A percentile compares a stretch with the other conserved stretches of the same genome.
Conservation (phyloP, 2,113 vertebrate genomes). For the Theristicus caerulescens region DNA sequence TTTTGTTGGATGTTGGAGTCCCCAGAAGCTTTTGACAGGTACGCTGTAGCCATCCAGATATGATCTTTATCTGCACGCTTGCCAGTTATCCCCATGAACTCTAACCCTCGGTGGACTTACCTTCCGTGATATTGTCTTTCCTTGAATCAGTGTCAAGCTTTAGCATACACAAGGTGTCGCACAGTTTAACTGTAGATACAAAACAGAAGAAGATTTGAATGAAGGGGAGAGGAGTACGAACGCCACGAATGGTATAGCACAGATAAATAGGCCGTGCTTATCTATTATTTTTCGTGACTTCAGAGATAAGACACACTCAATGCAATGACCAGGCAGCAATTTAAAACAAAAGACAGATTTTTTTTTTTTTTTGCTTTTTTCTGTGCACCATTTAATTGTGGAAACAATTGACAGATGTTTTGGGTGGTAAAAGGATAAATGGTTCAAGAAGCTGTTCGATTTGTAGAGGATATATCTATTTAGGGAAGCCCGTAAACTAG, state of each 20-base stretch:
- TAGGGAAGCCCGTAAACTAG: too few relatives aligned
- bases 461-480: background rate
- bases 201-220: background rate
- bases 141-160: background rate
- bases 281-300: background rate
- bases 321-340: background rate
- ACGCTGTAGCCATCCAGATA: rapidly evolving
- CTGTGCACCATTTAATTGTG: background rate
- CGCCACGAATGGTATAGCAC: background rate
- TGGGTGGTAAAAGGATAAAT: background rate
- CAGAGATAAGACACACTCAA: background rate
- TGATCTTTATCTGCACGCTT: background rate
- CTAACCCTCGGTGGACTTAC: background rate
- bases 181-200: background rate
- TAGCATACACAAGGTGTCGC: background rate
- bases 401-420: background rate
- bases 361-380: too few relatives aligned
- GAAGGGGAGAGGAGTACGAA: background rate
- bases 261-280: background rate
- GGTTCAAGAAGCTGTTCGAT: background rate
- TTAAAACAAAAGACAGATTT: background rate
- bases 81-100: background rate
- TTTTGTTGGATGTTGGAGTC: background rate
- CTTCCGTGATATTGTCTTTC: background rate
- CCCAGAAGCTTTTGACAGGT: background rate